Percentiles rank a stretch among this genome's conserved stretches.
These are phyloP conservation scores for Lophius americanus DNA, from an alignment of 2,797 vertebrate genomes.

Conservation along the genomic window DNA sequence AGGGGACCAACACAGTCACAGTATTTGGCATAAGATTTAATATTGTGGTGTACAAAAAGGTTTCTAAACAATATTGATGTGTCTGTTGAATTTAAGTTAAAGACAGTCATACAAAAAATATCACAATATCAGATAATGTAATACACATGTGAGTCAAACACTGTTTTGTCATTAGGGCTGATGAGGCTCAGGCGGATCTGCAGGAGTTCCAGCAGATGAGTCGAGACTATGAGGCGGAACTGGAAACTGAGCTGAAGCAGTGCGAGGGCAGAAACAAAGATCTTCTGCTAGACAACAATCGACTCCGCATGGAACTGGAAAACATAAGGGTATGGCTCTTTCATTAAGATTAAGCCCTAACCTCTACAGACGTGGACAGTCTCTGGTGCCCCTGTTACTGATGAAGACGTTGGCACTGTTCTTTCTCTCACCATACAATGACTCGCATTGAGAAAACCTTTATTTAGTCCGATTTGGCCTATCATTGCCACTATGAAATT, in stretches of 20 bases:
- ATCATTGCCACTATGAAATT: constrained; percentile 38
- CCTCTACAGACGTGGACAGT: background rate
- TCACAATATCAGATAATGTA: no score
- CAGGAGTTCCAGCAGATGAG: constrained; percentile 98
- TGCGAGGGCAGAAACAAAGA: constrained; percentile 92
- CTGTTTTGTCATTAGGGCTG: constrained; percentile 79
- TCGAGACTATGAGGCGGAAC: constrained; percentile 94
- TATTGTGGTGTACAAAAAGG: no score
- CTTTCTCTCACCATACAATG: background rate
- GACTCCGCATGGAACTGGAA: constrained; percentile 90
- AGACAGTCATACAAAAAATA: no score
- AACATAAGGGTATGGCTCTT: constrained; percentile 84
- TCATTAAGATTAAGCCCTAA: constrained; percentile 4
- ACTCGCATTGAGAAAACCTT: background rate
- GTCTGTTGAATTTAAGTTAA: no score
- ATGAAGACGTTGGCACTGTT: background rate
- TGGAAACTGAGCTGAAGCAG: constrained; percentile 93
- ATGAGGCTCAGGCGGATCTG: constrained; percentile 89
- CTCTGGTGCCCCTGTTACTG: constrained; percentile 21
- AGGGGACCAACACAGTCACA: no score
- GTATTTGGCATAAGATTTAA: no score
- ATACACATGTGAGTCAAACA: background rate
- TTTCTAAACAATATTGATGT: no score
- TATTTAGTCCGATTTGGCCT: constrained; percentile 10
- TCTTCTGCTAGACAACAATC: constrained; percentile 88